Percentiles rank a stretch among this genome's conserved stretches.
Conservation (phyloP, 2,113 vertebrate species). For the Haemorhous mexicanus region DNA sequence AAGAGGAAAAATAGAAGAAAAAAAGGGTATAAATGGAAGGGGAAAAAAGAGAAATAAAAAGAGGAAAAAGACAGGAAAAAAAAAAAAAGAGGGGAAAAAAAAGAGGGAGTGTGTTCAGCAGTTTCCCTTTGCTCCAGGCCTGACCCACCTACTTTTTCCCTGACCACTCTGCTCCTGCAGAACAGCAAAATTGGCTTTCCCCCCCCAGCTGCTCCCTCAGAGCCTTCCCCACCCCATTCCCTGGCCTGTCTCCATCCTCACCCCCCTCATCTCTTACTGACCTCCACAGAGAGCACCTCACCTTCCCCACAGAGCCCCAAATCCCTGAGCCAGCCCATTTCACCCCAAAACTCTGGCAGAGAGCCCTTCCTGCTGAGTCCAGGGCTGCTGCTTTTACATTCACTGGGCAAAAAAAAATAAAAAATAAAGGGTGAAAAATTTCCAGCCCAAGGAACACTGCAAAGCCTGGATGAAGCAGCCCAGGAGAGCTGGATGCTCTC, state of each 20-base stretch:
- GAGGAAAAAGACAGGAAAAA: too few relatives aligned
- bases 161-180: background rate
- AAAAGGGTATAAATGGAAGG: too few relatives aligned
- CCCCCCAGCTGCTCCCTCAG: fast-evolving
- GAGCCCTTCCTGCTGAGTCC: slow-evolving; percentile 13
- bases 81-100: background rate
- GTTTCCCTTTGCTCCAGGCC: background rate
- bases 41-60: too few relatives aligned
- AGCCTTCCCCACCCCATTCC: background rate
- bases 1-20: too few relatives aligned
- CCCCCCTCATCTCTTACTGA: fast-evolving
- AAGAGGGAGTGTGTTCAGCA: background rate
- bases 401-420: background rate
- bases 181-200: background rate
- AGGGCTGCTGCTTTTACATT: background rate
- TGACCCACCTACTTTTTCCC: background rate
- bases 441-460: fast-evolving
- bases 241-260: background rate
- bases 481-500: background rate
- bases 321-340: fast-evolving
- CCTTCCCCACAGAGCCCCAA: fast-evolving
- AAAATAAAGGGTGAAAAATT: fast-evolving
- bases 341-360: fast-evolving
- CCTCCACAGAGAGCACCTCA: fast-evolving
- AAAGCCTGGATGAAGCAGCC: background rate